These are phyloP conservation scores for Brachymystax lenok DNA, from an alignment of 2,797 vertebrate species.

Conservation along the genomic window DNA sequence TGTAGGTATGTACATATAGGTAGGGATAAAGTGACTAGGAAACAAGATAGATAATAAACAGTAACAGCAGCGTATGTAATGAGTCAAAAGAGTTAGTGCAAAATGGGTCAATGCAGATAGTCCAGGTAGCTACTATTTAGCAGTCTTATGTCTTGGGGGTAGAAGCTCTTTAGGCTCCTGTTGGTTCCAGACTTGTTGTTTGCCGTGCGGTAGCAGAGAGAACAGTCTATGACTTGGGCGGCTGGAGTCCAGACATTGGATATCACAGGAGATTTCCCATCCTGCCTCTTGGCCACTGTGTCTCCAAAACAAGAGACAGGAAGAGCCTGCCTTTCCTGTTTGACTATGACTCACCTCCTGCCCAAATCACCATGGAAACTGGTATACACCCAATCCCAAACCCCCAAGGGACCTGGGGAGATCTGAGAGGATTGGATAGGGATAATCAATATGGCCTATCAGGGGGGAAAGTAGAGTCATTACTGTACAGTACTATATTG, in stretches of 20 bases:
- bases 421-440: background rate
- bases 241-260: conserved; percentile 24
- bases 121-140: too few species aligned
- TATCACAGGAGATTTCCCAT: conserved; percentile 44
- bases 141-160: too few species aligned
- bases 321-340: conserved; percentile 72
- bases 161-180: too few species aligned
- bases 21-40: too few species aligned
- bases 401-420: background rate
- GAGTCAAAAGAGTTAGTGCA: too few species aligned
- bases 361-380: conserved; percentile 18
- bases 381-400: background rate
- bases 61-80: too few species aligned
- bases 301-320: conserved; percentile 55
- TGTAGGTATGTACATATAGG: too few species aligned
- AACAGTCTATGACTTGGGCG: background rate
- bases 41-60: too few species aligned
- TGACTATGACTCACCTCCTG: conserved; percentile 53
- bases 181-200: too few species aligned
- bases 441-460: background rate
- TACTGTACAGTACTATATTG: background rate
- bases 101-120: too few species aligned
- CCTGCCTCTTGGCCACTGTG: conserved; percentile 30
- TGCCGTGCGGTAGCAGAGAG: too few species aligned
- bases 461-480: background rate